Conservation (phyloP, 1,140 invertebrate genomes). For the Tetramorium alpestre region DNA sequence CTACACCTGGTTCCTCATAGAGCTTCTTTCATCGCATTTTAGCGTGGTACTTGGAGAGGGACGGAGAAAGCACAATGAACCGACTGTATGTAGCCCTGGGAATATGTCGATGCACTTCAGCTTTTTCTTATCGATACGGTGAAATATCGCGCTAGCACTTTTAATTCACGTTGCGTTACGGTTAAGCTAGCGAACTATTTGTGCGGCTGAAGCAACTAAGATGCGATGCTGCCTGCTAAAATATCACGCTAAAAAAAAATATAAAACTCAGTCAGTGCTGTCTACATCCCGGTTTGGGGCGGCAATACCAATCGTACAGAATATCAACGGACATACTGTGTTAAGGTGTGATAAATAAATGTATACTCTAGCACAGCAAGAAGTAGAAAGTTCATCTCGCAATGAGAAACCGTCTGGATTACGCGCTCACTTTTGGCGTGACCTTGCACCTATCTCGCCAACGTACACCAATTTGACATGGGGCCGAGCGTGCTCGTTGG, state of each 20-base stretch:
- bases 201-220: background rate
- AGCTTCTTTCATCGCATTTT: constrained; percentile 29
- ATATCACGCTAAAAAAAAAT: background rate
- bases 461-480: background rate
- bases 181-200: background rate
- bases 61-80: constrained; percentile 56
- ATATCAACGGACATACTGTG: background rate
- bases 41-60: constrained; percentile 4
- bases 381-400: background rate
- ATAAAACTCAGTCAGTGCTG: background rate
- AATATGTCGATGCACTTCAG: constrained; percentile 49
- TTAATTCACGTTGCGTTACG: too few species aligned
- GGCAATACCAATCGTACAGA: background rate
- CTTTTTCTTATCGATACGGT: constrained; percentile 44
- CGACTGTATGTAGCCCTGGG: constrained; percentile 42
- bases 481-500: background rate
- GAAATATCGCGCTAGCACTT: constrained; percentile 17
- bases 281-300: background rate
- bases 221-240: background rate
- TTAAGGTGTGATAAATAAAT: background rate
- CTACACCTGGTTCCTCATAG: constrained; percentile 49
- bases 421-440: background rate
- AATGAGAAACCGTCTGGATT: background rate
- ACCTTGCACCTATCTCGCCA: constrained; percentile 5
- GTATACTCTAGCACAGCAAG: background rate